Evolutionary conservation across 2,113 vertebrate genomes (phyloP).

Genomic region (Myotis brandtii): DNA sequence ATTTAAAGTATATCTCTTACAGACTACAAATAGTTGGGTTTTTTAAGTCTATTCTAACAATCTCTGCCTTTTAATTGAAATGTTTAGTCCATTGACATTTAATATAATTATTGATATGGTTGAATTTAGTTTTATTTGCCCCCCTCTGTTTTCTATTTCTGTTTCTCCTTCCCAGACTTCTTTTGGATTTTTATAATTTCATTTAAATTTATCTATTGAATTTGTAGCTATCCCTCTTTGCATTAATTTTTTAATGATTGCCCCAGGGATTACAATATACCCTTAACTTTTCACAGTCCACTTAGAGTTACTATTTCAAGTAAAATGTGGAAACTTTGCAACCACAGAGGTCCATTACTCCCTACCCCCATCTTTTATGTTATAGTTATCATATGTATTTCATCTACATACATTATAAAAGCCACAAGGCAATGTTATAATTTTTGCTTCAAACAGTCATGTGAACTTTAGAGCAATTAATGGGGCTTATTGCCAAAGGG

Average conservation of each 20-base stretch:
- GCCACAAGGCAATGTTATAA: constrained; percentile 74
- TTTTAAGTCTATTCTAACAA: constrained; percentile 65
- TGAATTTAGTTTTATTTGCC: constrained; percentile 74
- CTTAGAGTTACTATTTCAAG: constrained; percentile 75
- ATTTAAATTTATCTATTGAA: constrained; percentile 71
- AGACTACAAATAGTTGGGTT: constrained; percentile 70
- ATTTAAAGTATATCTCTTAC: constrained; percentile 58
- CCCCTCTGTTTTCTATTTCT: constrained; percentile 77
- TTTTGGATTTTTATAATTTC: constrained; percentile 73
- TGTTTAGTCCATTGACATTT: constrained; percentile 80
- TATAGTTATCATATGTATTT: constrained; percentile 77
- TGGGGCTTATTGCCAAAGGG: constrained; percentile 62
- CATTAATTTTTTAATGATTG: constrained; percentile 77
- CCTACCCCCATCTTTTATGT: constrained; percentile 53
- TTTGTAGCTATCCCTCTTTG: constrained; percentile 73
- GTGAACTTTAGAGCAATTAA: constrained; percentile 74
- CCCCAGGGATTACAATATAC: constrained; percentile 65
- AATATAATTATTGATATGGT: constrained; percentile 80
- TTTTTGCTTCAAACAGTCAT: constrained; percentile 73
- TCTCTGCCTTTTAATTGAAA: constrained; percentile 80
- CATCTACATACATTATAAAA: constrained; percentile 79
- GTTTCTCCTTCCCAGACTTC: constrained; percentile 47
- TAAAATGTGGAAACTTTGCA: constrained; percentile 53
- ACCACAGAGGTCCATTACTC: constrained; percentile 56
- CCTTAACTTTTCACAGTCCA: constrained; percentile 74